Percentiles rank a stretch among this genome's conserved stretches.
Conservation (phyloP, 1,140 invertebrate genomes). For the Drosophila oshimai region DNA sequence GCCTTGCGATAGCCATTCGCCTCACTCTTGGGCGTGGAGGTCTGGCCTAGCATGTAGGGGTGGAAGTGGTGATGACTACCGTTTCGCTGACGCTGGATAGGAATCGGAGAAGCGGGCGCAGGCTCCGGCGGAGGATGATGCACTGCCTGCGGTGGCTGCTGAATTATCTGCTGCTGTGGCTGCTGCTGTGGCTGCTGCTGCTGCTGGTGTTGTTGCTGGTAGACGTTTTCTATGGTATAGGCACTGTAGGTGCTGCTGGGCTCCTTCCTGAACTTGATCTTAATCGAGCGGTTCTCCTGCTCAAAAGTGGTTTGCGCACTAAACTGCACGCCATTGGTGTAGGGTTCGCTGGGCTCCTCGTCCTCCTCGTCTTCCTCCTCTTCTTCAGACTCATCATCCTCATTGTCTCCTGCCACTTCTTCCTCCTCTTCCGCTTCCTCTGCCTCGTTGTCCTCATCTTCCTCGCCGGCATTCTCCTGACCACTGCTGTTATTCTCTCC, state of each 20-base stretch:
- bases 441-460: slow-evolving; percentile 27
- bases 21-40: slow-evolving; percentile 74
- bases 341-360: slow-evolving; percentile 19
- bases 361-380: slow-evolving; percentile 44
- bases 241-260: slow-evolving; percentile 73
- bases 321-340: slow-evolving; percentile 59
- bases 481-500: slow-evolving; percentile 25
- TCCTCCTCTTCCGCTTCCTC: slow-evolving; percentile 30
- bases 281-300: slow-evolving; percentile 75
- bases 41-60: slow-evolving; percentile 71
- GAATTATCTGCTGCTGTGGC: slow-evolving; percentile 5
- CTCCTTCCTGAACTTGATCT: slow-evolving; percentile 79
- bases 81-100: slow-evolving; percentile 54
- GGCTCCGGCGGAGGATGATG: slow-evolving; percentile 8
- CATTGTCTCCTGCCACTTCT: slow-evolving; percentile 12
- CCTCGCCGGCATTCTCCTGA: slow-evolving; percentile 18
- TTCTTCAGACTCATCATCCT: slow-evolving; percentile 38
- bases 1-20: slow-evolving; percentile 45
- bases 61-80: slow-evolving; percentile 67
- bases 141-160: slow-evolving; percentile 2
- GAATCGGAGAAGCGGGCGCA: slow-evolving; percentile 30
- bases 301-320: slow-evolving; percentile 60
- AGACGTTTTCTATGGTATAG: slow-evolving; percentile 74
- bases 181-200: slow-evolving; percentile 12
- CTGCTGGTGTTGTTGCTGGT: slow-evolving; percentile 59